Evolutionary conservation across 2,888 invertebrate genomes (phyloP).

Genomic region (Diplolepis rosae): DNA sequence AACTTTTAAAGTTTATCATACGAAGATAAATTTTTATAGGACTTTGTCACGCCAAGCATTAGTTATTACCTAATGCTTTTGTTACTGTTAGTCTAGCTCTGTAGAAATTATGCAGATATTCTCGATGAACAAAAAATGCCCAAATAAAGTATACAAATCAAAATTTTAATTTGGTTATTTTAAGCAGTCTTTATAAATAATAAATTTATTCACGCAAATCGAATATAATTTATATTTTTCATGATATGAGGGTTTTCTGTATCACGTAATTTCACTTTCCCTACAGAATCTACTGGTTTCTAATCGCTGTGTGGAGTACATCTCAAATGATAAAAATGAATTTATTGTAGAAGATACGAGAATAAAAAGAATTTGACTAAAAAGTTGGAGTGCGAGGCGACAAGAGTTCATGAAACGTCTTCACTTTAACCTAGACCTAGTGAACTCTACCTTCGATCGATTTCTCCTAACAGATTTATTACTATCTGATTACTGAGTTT

Average conservation of each 20-base stretch:
- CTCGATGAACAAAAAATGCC: too few relatives aligned
- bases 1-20: not conserved
- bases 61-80: slow-evolving; percentile 38
- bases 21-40: slow-evolving; percentile 44
- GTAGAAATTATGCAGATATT: not conserved
- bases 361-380: not conserved
- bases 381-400: not conserved
- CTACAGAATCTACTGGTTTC: too few relatives aligned
- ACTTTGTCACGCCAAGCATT: slow-evolving; percentile 58
- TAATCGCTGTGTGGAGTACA: too few relatives aligned
- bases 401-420: slow-evolving; percentile 5
- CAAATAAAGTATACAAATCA: too few relatives aligned
- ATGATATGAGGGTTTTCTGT: too few relatives aligned
- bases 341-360: too few relatives aligned
- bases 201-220: too few relatives aligned
- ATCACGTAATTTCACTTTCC: too few relatives aligned
- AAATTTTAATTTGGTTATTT: not conserved
- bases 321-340: too few relatives aligned
- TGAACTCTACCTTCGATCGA: slow-evolving; percentile 51
- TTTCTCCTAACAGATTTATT: slow-evolving; percentile 38
- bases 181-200: too few relatives aligned
- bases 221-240: too few relatives aligned
- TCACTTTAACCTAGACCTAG: slow-evolving; percentile 40
- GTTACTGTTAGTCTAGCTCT: not conserved
- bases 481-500: slow-evolving; percentile 42